Conservation (phyloP, 2,797 vertebrate genomes). For the Typhlichthys eigenmanni region DNA sequence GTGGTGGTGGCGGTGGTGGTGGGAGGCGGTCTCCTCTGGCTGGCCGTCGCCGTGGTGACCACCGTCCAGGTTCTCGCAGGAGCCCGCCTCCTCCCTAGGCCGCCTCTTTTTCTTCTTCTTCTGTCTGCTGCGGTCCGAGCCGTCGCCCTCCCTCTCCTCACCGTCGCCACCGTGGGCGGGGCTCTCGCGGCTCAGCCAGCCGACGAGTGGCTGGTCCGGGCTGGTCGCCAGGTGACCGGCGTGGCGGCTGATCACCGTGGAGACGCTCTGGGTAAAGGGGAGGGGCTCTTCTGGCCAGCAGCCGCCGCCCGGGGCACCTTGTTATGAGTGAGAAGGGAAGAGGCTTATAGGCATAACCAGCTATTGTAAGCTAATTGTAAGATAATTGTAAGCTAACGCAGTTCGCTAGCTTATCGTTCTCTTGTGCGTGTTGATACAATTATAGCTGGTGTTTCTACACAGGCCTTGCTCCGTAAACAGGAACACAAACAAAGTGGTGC, state of each 20-base stretch:
- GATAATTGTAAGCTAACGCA: too few relatives aligned
- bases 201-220: slow-evolving; percentile 54
- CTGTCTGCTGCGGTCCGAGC: slow-evolving; percentile 75
- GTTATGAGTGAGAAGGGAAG: slow-evolving; percentile 74
- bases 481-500: too few relatives aligned
- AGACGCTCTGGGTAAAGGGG: slow-evolving; percentile 77
- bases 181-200: slow-evolving; percentile 63
- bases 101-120: slow-evolving; percentile 83
- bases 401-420: too few relatives aligned
- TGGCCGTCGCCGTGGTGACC: slow-evolving; percentile 49
- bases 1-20: slow-evolving; percentile 57
- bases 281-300: slow-evolving; percentile 70
- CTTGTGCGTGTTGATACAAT: too few relatives aligned
- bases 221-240: slow-evolving; percentile 60
- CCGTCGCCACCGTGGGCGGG: slow-evolving; percentile 56
- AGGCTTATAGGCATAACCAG: slow-evolving; percentile 40
- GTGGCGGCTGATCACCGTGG: slow-evolving; percentile 75
- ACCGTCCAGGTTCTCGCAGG: slow-evolving; percentile 53
- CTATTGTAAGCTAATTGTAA: too few relatives aligned
- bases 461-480: too few relatives aligned
- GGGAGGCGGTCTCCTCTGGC: slow-evolving; percentile 52
- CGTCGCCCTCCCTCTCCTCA: slow-evolving; percentile 72
- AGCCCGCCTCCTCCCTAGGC: slow-evolving; percentile 68
- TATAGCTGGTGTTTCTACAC: too few relatives aligned
- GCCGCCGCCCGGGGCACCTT: slow-evolving; percentile 73